A percentile compares a stretch with the other conserved stretches of the same genome.
Conservation (phyloP, 2,888 invertebrate genomes). For the Polydrusus pterygomalis region DNA sequence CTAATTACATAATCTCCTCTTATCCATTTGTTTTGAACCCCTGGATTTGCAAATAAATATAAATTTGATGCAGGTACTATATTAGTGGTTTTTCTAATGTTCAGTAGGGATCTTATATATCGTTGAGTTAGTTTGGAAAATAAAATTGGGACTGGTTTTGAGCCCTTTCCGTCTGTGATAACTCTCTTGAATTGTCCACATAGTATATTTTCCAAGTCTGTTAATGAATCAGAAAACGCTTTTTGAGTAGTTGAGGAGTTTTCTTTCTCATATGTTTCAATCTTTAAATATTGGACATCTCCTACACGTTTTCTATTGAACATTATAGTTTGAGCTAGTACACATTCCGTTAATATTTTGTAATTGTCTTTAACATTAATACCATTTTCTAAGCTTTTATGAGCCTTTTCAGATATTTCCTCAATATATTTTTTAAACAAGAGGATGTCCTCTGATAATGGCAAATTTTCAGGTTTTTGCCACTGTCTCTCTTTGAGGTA, state of each 20-base stretch:
- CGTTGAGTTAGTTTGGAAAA: slow-evolving; percentile 43
- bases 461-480: slow-evolving; percentile 55
- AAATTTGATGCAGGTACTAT: slow-evolving; percentile 56
- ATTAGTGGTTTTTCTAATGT: slow-evolving; percentile 44
- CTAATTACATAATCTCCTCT: slow-evolving; percentile 53
- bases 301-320: slow-evolving; percentile 58
- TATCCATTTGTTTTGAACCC: slow-evolving; percentile 57
- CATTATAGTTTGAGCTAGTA: slow-evolving; percentile 50
- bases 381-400: slow-evolving; percentile 35
- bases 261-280: slow-evolving; percentile 43
- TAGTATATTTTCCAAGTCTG: slow-evolving; percentile 38
- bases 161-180: slow-evolving; percentile 51
- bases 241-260: slow-evolving; percentile 26
- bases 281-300: slow-evolving; percentile 53
- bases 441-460: slow-evolving; percentile 56
- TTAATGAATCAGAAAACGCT: slow-evolving; percentile 18
- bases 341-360: slow-evolving; percentile 58
- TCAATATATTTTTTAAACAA: slow-evolving; percentile 52
- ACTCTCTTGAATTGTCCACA: slow-evolving; percentile 54
- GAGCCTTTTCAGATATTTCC: slow-evolving; percentile 49
- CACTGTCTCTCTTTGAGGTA: slow-evolving; percentile 57
- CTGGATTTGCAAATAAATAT: slow-evolving; percentile 57
- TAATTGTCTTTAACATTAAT: slow-evolving; percentile 42
- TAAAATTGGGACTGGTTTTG: slow-evolving; percentile 57
- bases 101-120: slow-evolving; percentile 5